phyloP scores from a whole-genome alignment of 1,140 invertebrate genomes.

The Heterodera carotae region DNA sequence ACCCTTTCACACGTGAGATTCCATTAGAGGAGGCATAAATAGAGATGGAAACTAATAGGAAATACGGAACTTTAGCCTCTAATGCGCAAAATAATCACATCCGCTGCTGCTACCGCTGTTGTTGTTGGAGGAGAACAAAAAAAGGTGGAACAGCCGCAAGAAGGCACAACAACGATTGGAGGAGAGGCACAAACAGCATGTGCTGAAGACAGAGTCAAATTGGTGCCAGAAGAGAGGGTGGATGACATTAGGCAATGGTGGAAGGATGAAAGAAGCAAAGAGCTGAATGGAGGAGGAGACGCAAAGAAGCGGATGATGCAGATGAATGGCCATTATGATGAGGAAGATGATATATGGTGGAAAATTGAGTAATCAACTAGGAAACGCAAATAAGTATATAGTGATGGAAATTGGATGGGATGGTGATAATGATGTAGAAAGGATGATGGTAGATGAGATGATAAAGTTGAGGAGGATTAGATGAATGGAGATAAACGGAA shows the following conservation, averaged over 20 bases:
- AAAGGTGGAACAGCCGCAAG: background rate
- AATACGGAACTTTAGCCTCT: too few relatives aligned
- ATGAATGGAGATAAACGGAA: background rate
- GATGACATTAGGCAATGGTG: background rate
- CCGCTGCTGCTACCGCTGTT: background rate
- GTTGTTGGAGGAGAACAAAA: background rate
- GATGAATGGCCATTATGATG: background rate
- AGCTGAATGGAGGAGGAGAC: background rate
- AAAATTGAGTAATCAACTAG: background rate
- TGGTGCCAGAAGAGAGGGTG: background rate
- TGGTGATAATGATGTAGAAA: too few relatives aligned
- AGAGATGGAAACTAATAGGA: too few relatives aligned
- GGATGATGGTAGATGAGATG: background rate
- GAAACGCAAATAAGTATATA: background rate
- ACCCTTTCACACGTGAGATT: too few relatives aligned
- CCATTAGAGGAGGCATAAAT: too few relatives aligned
- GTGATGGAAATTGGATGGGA: too few relatives aligned
- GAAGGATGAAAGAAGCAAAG: slow-evolving; percentile 6
- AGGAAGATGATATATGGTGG: background rate
- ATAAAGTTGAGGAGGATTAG: background rate
- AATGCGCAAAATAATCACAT: background rate
- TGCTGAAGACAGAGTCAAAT: background rate
- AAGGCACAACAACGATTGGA: background rate
- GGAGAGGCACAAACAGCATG: background rate
- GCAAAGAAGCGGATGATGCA: slow-evolving; percentile 1